A percentile compares a stretch with the other conserved stretches of the same genome.
phyloP scores from a whole-genome alignment of 2,797 vertebrate species.

The Spondyliosoma cantharus region DNA sequence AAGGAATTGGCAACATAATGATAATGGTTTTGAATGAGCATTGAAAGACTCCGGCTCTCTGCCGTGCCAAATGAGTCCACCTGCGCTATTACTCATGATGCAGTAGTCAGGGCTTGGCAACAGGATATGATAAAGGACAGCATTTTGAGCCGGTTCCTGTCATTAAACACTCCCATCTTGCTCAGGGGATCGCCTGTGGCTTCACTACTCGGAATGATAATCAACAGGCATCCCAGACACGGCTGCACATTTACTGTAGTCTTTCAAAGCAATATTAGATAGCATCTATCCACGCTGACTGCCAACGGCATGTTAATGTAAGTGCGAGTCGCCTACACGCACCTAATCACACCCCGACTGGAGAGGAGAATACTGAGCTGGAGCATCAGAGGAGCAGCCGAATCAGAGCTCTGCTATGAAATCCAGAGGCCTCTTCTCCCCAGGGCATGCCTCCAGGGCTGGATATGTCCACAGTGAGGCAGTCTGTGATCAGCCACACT shows the following conservation, averaged over 20 bases:
- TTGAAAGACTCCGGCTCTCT: constrained; percentile 24
- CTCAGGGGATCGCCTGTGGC: constrained; percentile 46
- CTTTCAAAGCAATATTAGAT: constrained; percentile 48
- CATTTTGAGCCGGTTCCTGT: constrained; percentile 41
- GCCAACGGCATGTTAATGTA: constrained; percentile 50
- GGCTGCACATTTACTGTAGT: constrained; percentile 25
- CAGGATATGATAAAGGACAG: constrained; percentile 37
- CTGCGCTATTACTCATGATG: constrained; percentile 51
- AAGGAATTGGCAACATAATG: constrained; percentile 54
- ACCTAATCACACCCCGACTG: constrained; percentile 48
- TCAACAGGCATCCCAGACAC: constrained; percentile 52
- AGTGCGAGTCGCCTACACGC: constrained; percentile 34
- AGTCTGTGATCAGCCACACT: constrained; percentile 68
- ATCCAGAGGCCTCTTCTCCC: constrained; percentile 63
- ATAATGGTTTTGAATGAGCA: constrained; percentile 51
- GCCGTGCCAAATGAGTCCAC: constrained; percentile 25
- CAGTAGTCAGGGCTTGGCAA: constrained; percentile 15
- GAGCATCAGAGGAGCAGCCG: constrained; percentile 58
- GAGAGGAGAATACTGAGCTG: constrained; percentile 47
- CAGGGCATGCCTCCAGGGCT: constrained; percentile 70
- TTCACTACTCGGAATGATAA: constrained; percentile 41
- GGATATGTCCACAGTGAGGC: constrained; percentile 71
- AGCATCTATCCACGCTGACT: constrained; percentile 39
- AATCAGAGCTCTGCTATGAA: constrained; percentile 61
- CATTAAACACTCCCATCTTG: constrained; percentile 54